Evolutionary conservation across 1,140 invertebrate species (phyloP), one percentile per base, ranked within the genome.

Genomic region (Eciton burchellii): DNA sequence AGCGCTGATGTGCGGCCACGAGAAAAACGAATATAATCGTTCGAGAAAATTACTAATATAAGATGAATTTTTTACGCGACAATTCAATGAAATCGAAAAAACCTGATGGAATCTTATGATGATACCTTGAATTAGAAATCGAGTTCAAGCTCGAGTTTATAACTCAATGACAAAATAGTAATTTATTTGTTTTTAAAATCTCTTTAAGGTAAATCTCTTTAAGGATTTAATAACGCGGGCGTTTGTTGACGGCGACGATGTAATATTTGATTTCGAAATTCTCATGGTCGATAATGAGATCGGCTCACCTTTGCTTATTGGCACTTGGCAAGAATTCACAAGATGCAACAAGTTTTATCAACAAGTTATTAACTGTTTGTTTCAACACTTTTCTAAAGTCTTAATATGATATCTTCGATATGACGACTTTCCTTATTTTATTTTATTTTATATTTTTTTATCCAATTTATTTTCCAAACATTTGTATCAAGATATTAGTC

Each of bases 261-360:
- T 99, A 81, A 98, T 99, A 86, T 93, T 99, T 16, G 98, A 99
- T 93, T 96, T 97, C 43, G 98, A 99, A 94, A 97, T 99, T 54
- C 94, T 99, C n/a, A 95, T 99, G 93, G 96, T 99, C 49, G 98
- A 99, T 92, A 97, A 96, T 0, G 95, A 95, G 54, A 98, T 96
- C 5, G 96, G 97, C 0, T 96, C 97, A 90, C 97, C 98, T n/a
- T 94, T 99, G 83, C 98, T 98, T 0, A 99, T 99, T 94, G 98
- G 98, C 54, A 97, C 97, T 29, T 94, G n/a, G n/a, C 99, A 29
- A 98, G 98, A 5, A 95, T 96, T 16, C 98, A 99, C 89, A 99
- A 99, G 92, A 95, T 96, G 0, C 19, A n/a, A 65, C n/a, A 19
- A 68, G 14, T 12, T 26, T 26, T 14, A 3, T 19, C n/a, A n/a